These are phyloP conservation scores for Mycteria americana DNA, from an alignment of 2,797 vertebrate genomes.

Conservation along the genomic window DNA sequence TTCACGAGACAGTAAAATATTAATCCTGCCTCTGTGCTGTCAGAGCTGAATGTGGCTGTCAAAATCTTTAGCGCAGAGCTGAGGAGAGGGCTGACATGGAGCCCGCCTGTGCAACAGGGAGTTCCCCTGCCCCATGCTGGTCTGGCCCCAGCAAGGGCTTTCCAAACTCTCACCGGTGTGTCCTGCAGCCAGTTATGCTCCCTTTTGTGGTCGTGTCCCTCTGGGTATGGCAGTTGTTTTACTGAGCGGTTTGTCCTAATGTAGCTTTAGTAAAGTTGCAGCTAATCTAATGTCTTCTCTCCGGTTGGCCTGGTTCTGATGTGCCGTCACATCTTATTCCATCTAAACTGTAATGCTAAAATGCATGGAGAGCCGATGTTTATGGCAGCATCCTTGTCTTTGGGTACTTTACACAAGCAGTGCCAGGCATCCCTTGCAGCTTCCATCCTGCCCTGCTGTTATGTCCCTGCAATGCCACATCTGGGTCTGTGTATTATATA, in stretches of 20 bases:
- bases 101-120: accelerated
- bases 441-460: neutral
- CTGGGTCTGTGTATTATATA: neutral
- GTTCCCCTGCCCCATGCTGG: accelerated
- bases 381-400: neutral
- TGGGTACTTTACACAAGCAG: neutral
- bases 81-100: neutral
- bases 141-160: neutral
- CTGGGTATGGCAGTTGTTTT: neutral
- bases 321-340: neutral
- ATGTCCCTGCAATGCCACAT: neutral
- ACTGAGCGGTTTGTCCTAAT: neutral
- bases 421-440: neutral
- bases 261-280: neutral
- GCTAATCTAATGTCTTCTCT: neutral
- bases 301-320: neutral
- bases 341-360: neutral
- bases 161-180: neutral
- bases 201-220: neutral
- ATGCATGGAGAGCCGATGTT: neutral
- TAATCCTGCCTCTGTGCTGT: neutral
- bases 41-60: neutral
- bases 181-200: accelerated
- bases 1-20: neutral
- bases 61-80: neutral